Conservation (phyloP, 2,797 vertebrate species). For the Oreonectes daqikongensis region DNA sequence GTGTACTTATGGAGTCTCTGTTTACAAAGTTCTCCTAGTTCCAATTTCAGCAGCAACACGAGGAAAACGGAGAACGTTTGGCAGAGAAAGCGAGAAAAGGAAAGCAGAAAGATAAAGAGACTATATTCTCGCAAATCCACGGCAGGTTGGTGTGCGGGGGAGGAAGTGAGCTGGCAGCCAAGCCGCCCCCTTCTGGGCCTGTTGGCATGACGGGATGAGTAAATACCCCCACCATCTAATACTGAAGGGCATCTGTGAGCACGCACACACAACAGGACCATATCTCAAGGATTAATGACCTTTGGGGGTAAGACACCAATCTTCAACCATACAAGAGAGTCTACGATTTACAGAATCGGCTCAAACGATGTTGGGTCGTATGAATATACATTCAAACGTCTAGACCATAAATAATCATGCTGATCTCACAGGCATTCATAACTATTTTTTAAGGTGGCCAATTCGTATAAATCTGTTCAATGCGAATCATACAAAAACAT, state of each 20-base stretch:
- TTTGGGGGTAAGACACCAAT: background rate
- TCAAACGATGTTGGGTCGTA: too few relatives aligned
- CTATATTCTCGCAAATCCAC: background rate
- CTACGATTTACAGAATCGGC: too few relatives aligned
- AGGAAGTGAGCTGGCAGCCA: constrained; percentile 61
- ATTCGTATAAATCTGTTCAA: too few relatives aligned
- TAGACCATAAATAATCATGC: too few relatives aligned
- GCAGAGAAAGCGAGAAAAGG: constrained; percentile 8
- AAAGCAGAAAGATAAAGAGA: constrained; percentile 24
- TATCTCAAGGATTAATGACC: constrained; percentile 26
- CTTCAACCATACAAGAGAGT: background rate
- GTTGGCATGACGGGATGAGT: constrained; percentile 56
- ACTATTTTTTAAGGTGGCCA: too few relatives aligned
- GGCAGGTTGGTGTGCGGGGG: constrained; percentile 51
- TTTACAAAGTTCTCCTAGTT: background rate
- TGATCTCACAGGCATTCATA: too few relatives aligned
- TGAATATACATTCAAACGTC: too few relatives aligned
- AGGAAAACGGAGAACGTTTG: constrained; percentile 17
- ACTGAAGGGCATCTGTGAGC: constrained; percentile 74
- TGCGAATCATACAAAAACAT: too few relatives aligned
- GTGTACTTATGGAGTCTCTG: background rate
- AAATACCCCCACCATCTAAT: constrained; percentile 66
- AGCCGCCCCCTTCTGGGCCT: constrained; percentile 62
- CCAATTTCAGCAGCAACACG: constrained; percentile 16
- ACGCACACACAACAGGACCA: constrained; percentile 28